phyloP scores from a whole-genome alignment of 1,140 invertebrate genomes.

The Odontomachus brunneus region DNA sequence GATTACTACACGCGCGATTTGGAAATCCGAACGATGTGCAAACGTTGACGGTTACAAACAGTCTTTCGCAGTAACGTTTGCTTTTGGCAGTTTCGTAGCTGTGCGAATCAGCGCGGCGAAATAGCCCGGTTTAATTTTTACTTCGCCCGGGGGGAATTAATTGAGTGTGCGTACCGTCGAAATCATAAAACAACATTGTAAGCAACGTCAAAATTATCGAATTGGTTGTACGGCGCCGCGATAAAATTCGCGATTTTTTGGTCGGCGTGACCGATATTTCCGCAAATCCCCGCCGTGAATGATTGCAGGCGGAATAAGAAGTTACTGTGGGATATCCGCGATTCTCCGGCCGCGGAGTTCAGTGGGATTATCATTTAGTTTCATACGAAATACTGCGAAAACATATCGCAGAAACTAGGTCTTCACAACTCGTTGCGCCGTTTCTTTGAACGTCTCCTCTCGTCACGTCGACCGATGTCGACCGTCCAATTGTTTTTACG shows the following conservation, averaged over 20 bases:
- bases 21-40: background rate
- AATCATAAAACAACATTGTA: slow-evolving; percentile 28
- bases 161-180: slow-evolving; percentile 7
- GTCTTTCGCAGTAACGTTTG: background rate
- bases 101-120: background rate
- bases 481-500: slow-evolving; percentile 57
- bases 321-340: slow-evolving; percentile 33
- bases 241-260: slow-evolving; percentile 19
- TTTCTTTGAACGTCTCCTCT: slow-evolving; percentile 47
- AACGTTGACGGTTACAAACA: slow-evolving; percentile 8
- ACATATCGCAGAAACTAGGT: slow-evolving; percentile 42
- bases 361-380: slow-evolving; percentile 41
- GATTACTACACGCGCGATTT: background rate
- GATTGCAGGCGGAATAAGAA: slow-evolving; percentile 54
- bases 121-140: slow-evolving; percentile 3
- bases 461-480: slow-evolving; percentile 25
- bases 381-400: slow-evolving; percentile 52
- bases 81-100: slow-evolving; percentile 1
- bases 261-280: slow-evolving; percentile 15
- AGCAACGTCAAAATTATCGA: slow-evolving; percentile 35
- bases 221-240: background rate
- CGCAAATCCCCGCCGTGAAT: slow-evolving; percentile 50
- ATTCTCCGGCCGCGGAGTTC: slow-evolving; percentile 12
- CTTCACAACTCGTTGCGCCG: slow-evolving; percentile 29
- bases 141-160: slow-evolving; percentile 23